Base-by-base conservation (phyloP, 2,797 vertebrate genomes). In the Ptychadena robeensis region DNA sequence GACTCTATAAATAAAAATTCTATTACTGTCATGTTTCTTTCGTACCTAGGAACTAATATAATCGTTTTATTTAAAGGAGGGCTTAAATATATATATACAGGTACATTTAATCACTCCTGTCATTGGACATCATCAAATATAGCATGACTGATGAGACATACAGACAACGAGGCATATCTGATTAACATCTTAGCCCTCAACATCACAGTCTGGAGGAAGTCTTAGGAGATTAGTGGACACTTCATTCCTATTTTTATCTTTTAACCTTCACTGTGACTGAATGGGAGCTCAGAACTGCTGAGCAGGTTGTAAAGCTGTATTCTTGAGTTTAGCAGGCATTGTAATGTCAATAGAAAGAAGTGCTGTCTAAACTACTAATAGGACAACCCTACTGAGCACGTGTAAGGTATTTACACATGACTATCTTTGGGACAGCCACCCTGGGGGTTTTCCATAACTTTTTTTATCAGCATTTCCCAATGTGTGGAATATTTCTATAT, bases 191-290 rank as follows among this genome's bases (percentile, higher is more conserved):
- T 88, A 90, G 87, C 76, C 78, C 75, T 86, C 57, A 88, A 85
- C 73, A 48, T 86, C 72, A 63, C 9, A 85, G 85, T 79, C 77
- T 67, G 88, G 70, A 2, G 67, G 88, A 91, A 89, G 87, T 87
- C 87, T 89, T 90, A 90, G 73, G 81, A 86, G 89, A 88, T 91
- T 90, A 91, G 71, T 85, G 88, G 88, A 87, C 87, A 81, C 88
- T 86, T 88, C 88, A 86, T 85, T 87, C 73, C 28, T 67, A 69
- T 69, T 78, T 86, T 83, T 87, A 85, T 22, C 59, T 78, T 59
- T 75, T 86, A 81, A 88, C 88, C 88, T 73, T 53, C 2, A 28
- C 25, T 11, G 2, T 68, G 79, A 88, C 88, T 87, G 80, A 69
- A 72, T 87, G 75, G 57, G 81, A 59, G 74, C 82, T 70, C 48